Evolutionary conservation across 2,888 invertebrate genomes (phyloP).

Genomic region (Andricus curvator): DNA sequence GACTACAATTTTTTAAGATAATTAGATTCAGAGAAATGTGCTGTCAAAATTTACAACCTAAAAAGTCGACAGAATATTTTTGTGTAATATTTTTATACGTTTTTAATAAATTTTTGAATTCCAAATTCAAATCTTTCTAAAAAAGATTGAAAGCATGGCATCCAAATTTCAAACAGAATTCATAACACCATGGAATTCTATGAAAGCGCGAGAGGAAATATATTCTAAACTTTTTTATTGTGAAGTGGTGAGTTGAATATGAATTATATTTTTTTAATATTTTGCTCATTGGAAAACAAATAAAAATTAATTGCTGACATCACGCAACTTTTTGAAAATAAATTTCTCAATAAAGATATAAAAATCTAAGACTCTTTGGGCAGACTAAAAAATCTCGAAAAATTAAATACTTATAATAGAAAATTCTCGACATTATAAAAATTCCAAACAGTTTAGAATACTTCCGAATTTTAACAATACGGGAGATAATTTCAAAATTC

Average conservation of each 20-base stretch:
- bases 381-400: too few species aligned
- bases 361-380: too few species aligned
- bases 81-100: neutral
- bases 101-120: neutral
- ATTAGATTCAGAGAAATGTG: too few species aligned
- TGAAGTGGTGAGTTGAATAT: slow-evolving; percentile 40
- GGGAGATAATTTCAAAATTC: too few species aligned
- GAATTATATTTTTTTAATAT: neutral
- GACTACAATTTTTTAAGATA: too few species aligned
- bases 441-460: too few species aligned
- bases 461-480: too few species aligned
- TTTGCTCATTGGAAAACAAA: too few species aligned
- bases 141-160: slow-evolving; percentile 12
- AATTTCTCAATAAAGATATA: neutral
- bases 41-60: neutral
- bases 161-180: slow-evolving; percentile 60
- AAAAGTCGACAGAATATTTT: neutral
- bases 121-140: neutral
- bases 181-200: slow-evolving; percentile 62
- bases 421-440: too few species aligned
- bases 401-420: too few species aligned
- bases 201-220: slow-evolving; percentile 58
- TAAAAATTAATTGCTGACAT: too few species aligned
- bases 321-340: neutral
- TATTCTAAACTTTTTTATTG: slow-evolving; percentile 53